phyloP scores from a whole-genome alignment of 2,113 vertebrate species.

The Petroica traversi region DNA sequence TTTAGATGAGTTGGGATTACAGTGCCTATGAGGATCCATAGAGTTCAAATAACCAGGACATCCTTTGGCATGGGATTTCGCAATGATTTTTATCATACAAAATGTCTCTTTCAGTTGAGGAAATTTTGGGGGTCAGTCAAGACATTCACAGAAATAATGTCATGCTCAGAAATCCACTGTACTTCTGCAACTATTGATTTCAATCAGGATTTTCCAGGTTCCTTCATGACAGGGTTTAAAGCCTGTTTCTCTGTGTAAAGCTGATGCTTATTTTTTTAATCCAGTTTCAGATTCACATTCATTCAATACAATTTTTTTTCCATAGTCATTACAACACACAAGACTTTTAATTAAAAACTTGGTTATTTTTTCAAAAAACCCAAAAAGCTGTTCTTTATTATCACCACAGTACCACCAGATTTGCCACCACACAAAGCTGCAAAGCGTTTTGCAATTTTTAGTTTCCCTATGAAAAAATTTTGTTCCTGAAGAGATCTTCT shows the following conservation, averaged over 20 bases:
- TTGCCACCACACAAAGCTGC: neutral
- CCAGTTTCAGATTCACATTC: neutral
- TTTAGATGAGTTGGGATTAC: neutral
- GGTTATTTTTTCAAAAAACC: neutral
- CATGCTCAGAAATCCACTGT: neutral
- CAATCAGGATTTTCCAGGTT: neutral
- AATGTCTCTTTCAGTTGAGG: neutral
- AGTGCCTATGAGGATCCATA: neutral
- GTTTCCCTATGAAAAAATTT: neutral
- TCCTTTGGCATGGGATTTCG: neutral
- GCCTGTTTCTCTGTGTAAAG: neutral
- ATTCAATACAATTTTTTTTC: neutral
- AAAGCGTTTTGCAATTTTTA: neutral
- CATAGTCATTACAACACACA: neutral
- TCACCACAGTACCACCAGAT: neutral
- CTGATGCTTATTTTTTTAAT: neutral
- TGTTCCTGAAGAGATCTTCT: neutral
- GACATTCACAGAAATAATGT: neutral
- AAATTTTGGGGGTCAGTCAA: neutral
- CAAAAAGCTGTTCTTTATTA: neutral
- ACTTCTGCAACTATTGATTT: neutral
- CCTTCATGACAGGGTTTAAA: neutral
- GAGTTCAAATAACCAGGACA: neutral
- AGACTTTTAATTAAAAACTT: neutral
- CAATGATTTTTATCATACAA: neutral